Conservation (phyloP, 2,888 invertebrate species). For the Dasysyrphus albostriatus region DNA sequence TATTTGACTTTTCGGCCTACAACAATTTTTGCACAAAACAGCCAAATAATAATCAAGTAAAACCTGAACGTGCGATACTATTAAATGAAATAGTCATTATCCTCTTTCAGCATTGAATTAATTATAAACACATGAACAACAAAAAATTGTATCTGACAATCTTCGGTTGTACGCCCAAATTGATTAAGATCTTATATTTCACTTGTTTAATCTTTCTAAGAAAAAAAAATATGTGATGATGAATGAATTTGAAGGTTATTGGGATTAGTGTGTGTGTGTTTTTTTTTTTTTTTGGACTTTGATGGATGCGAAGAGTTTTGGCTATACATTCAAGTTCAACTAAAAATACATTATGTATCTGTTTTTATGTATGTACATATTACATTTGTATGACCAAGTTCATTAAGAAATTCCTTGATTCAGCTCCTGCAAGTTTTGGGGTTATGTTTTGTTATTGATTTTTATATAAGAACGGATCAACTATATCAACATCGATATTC, state of each 20-base stretch:
- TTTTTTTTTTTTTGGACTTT: constrained; percentile 9
- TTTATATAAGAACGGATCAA: not conserved
- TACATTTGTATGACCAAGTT: not conserved
- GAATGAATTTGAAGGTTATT: constrained; percentile 22
- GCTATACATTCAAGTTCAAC: constrained; percentile 14
- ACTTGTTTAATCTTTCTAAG: constrained; percentile 5
- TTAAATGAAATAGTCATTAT: not conserved
- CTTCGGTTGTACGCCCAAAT: constrained; percentile 5
- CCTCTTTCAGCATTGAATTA: not conserved
- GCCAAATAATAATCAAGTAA: not conserved
- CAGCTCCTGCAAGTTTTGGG: no score
- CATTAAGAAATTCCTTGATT: constrained; percentile 3
- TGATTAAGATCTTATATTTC: constrained; percentile 24
- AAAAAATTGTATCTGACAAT: not conserved
- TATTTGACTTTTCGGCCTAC: no score
- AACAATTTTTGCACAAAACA: not conserved
- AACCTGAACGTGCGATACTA: not conserved
- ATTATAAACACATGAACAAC: not conserved
- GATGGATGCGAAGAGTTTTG: constrained; percentile 2
- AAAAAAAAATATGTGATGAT: not conserved
- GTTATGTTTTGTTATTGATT: no score
- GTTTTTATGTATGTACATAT: no score
- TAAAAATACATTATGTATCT: constrained; percentile 6
- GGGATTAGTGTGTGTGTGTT: not conserved
- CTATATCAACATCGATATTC: not conserved